Base-by-base conservation (phyloP, 2,113 vertebrate genomes). In the Eudyptes chrysolophus region DNA sequence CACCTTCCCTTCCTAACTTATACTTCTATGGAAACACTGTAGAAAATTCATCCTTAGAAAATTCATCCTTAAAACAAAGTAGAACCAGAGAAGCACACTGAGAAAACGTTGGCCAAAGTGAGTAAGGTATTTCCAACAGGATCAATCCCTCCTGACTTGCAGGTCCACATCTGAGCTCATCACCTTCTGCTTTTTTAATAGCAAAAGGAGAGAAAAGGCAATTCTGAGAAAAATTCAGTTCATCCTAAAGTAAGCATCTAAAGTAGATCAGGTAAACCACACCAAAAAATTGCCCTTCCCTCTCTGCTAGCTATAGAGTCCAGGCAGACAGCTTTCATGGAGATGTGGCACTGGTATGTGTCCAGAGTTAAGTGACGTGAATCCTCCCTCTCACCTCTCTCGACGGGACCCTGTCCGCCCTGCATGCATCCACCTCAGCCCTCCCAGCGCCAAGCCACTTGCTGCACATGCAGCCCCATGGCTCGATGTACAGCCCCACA, bases 261-360 rank as follows among this genome's bases (percentile, higher is more conserved):
- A 60, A 81, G 42, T 3, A 66, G 48, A 57, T 29, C 38, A 36
- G 34, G 38, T 55, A 76, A 76, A 60, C 20, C 30, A 20, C 30
- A 26, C 36, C 26, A 32, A 29, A 40, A 57, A 11, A 17, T 7
- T 16, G 25, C 48, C 70, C 44, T 64, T 66, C 48, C 27, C n/a
- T 82, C 64, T 46, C 32, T 25, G 60, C 34, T n/a, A 38, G 40
- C 48, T 60, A 1, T 6, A 13, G 55, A 34, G 46, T 5, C 21
- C 17, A 7, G 30, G 64, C n/a, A 51, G 51, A 25, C 10, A 7
- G 1, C 17, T 44, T 30, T n/a, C 48, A 65, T 1, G 2, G 32
- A 25, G 25, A 15, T 0, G 1, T 2, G 52, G 38, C 76, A 19
- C 26, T 0, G 0, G 15, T 2, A 10, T 3, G 2, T 0, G 22